These are phyloP conservation scores for Lathamus discolor DNA, from an alignment of 2,113 vertebrate species.

Conservation along the genomic window DNA sequence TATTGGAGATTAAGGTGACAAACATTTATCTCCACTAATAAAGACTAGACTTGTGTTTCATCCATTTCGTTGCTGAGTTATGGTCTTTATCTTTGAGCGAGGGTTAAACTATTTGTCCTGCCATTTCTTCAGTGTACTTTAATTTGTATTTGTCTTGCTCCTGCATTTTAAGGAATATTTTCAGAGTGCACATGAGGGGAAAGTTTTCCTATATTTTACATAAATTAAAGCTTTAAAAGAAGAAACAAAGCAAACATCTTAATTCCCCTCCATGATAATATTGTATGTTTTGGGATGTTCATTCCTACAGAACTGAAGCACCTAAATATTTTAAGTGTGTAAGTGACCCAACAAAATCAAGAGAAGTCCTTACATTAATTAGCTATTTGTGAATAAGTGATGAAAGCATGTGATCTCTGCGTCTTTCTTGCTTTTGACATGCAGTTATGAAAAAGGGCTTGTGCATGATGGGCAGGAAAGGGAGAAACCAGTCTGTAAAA, in stretches of 20 bases:
- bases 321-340: background rate
- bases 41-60: background rate
- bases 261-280: background rate
- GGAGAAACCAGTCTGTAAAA: background rate
- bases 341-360: background rate
- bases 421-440: background rate
- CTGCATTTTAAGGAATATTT: background rate
- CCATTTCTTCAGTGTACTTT: background rate
- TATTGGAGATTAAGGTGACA: background rate
- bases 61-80: constrained; percentile 9
- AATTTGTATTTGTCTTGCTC: background rate
- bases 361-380: background rate
- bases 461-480: background rate
- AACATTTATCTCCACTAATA: background rate
- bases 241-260: background rate
- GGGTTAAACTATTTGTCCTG: background rate
- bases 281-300: background rate
- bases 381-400: background rate
- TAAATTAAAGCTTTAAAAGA: background rate
- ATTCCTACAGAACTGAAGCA: background rate
- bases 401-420: background rate
- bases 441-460: background rate
- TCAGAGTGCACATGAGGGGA: background rate
- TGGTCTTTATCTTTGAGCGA: background rate
- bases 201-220: background rate